A percentile compares a stretch with the other conserved stretches of the same genome.
phyloP scores from a whole-genome alignment of 2,797 vertebrate genomes.

The Centropyge bicolor region DNA sequence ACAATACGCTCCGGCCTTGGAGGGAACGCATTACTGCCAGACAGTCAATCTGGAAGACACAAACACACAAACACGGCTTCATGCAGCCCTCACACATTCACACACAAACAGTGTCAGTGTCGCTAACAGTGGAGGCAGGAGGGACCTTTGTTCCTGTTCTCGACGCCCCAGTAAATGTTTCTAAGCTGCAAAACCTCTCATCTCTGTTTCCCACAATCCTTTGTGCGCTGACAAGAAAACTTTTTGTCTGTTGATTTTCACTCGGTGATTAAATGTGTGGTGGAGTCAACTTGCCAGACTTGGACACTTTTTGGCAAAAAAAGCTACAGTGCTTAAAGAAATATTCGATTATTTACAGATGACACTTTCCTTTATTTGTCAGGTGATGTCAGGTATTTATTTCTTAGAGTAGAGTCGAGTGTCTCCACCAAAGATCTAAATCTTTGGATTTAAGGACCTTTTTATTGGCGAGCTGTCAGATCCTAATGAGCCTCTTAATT shows the following conservation, averaged over 20 bases:
- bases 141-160: too few relatives aligned
- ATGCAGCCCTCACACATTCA: not conserved
- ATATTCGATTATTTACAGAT: not conserved
- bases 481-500: conserved; percentile 26
- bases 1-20: conserved; percentile 43
- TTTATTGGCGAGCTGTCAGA: conserved; percentile 6
- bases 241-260: not conserved
- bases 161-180: too few relatives aligned
- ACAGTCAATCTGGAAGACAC: not conserved
- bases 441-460: not conserved
- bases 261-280: not conserved
- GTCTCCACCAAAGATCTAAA: not conserved
- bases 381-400: conserved; percentile 6
- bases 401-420: not conserved
- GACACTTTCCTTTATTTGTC: not conserved
- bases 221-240: not conserved
- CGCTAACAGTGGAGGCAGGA: too few relatives aligned
- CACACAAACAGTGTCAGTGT: not conserved
- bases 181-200: not conserved
- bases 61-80: not conserved
- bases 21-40: conserved; percentile 4
- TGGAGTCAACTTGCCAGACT: too few relatives aligned
- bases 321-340: not conserved
- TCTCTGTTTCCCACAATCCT: not conserved
- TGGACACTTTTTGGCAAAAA: not conserved